Evolutionary conservation across 2,113 vertebrate species (phyloP).

Genomic region (Seriola dumerili): DNA sequence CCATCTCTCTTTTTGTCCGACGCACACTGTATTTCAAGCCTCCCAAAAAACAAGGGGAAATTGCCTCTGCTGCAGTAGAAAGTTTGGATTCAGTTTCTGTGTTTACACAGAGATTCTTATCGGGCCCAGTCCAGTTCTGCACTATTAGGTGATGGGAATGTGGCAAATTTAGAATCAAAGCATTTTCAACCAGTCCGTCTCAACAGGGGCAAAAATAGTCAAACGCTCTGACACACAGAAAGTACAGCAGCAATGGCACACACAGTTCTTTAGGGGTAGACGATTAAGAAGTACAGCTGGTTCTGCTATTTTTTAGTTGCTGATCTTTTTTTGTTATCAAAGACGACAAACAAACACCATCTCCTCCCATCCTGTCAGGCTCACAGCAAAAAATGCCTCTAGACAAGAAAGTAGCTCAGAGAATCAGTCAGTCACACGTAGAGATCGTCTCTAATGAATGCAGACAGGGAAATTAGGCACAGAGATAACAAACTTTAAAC

Average conservation of each 20-base stretch:
- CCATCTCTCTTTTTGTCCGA: slow-evolving; percentile 54
- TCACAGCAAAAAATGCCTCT: slow-evolving; percentile 21
- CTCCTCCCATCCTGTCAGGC: slow-evolving; percentile 68
- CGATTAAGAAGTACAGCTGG: slow-evolving; percentile 16
- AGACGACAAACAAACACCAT: slow-evolving; percentile 52
- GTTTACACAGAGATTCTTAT: slow-evolving; percentile 77
- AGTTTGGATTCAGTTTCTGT: slow-evolving; percentile 44
- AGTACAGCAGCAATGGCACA: slow-evolving; percentile 7
- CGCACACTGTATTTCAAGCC: slow-evolving; percentile 57
- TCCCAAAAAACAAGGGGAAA: slow-evolving; percentile 50
- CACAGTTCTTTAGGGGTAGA: slow-evolving; percentile 8
- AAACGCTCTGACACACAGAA: slow-evolving; percentile 1
- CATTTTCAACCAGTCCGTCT: slow-evolving; percentile 23
- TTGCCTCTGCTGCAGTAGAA: slow-evolving; percentile 60
- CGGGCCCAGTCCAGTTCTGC: slow-evolving; percentile 55
- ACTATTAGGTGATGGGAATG: slow-evolving; percentile 75
- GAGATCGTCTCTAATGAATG: slow-evolving; percentile 10
- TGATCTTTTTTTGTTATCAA: slow-evolving; percentile 54
- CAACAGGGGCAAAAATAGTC: slow-evolving; percentile 26
- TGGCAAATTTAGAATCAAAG: slow-evolving; percentile 68
- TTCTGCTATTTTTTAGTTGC: slow-evolving; percentile 12
- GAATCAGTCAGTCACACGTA: slow-evolving; percentile 17
- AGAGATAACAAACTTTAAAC: not conserved
- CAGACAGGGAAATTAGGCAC: not conserved
- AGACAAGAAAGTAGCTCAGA: slow-evolving; percentile 15